Percentiles rank a stretch among this genome's conserved stretches.
These are phyloP conservation scores for Argentina silus DNA, from an alignment of 2,797 vertebrate genomes.

Conservation along the genomic window DNA sequence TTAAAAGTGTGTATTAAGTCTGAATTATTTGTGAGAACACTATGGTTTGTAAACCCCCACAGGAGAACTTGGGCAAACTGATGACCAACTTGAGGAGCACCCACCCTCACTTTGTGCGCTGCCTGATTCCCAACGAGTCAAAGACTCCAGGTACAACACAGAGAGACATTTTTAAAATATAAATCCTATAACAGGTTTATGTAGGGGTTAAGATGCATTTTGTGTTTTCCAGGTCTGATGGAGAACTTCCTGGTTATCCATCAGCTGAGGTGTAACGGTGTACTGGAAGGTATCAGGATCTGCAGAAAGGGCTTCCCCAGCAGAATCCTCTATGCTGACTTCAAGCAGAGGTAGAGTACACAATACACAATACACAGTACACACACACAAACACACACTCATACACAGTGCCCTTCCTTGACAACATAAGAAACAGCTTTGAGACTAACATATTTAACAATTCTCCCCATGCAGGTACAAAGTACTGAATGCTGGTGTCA, in stretches of 20 bases:
- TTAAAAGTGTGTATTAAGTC: too few species aligned
- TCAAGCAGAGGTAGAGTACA: constrained; percentile 85
- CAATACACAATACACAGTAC: too few species aligned
- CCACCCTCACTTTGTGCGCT: constrained; percentile 82
- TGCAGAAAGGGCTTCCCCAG: constrained; percentile 90
- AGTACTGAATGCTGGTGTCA: constrained; percentile 7
- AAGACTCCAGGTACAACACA: constrained; percentile 77
- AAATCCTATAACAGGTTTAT: too few species aligned
- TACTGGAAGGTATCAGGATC: constrained; percentile 88
- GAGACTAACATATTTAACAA: too few species aligned
- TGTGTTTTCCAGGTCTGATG: constrained; percentile 75
- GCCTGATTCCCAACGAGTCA: constrained; percentile 81
- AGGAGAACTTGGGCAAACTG: constrained; percentile 83
- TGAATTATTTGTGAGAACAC: too few species aligned
- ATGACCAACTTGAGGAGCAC: constrained; percentile 79
- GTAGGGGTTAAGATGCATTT: too few species aligned
- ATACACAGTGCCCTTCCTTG: too few species aligned
- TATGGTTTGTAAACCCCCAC: constrained; percentile 59
- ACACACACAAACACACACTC: background rate
- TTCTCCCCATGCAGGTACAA: background rate
- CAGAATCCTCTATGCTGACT: constrained; percentile 87
- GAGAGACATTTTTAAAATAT: too few species aligned
- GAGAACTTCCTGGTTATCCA: constrained; percentile 86
- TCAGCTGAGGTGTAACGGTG: constrained; percentile 87
- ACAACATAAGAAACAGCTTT: too few species aligned